Percentiles rank a stretch among this genome's conserved stretches.
phyloP scores from a whole-genome alignment of 2,797 vertebrate genomes.

The Pagetopsis macropterus region DNA sequence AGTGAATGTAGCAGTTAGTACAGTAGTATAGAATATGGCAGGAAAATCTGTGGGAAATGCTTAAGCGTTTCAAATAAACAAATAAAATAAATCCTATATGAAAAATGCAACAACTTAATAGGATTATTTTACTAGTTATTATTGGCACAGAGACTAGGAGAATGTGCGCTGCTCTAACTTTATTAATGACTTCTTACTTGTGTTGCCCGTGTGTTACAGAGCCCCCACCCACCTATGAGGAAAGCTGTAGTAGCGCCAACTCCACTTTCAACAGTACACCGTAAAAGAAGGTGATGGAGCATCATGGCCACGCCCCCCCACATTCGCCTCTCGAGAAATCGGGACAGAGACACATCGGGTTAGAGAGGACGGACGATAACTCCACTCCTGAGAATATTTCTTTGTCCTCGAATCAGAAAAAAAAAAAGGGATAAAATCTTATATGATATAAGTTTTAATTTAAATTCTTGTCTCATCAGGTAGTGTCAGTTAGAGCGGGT shows the following conservation, averaged over 20 bases:
- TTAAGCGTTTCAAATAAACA: slow-evolving; percentile 2
- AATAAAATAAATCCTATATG: background rate
- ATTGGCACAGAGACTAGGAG: background rate
- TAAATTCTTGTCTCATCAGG: slow-evolving; percentile 45
- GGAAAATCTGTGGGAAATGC: background rate
- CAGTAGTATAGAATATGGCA: background rate
- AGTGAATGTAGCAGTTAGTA: too few relatives aligned
- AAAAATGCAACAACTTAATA: background rate
- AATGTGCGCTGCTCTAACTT: background rate
- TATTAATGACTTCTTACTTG: background rate
- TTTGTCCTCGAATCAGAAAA: slow-evolving; percentile 30
- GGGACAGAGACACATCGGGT: slow-evolving; percentile 42
- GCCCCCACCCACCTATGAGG: slow-evolving; percentile 95
- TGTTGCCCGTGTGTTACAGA: slow-evolving; percentile 80
- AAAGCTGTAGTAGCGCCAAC: slow-evolving; percentile 92
- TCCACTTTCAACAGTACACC: slow-evolving; percentile 83
- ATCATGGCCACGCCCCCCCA: slow-evolving; percentile 22
- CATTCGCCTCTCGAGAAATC: slow-evolving; percentile 43
- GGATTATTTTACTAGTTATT: background rate
- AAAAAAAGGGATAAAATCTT: slow-evolving; percentile 63
- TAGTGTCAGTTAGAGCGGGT: slow-evolving; percentile 42
- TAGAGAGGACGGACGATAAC: slow-evolving; percentile 31
- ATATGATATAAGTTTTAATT: slow-evolving; percentile 48
- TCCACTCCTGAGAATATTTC: slow-evolving; percentile 10
- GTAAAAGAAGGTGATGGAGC: slow-evolving; percentile 51